These are phyloP conservation scores for Stenodema calcarata DNA, from an alignment of 2,888 invertebrate species.

Conservation along the genomic window DNA sequence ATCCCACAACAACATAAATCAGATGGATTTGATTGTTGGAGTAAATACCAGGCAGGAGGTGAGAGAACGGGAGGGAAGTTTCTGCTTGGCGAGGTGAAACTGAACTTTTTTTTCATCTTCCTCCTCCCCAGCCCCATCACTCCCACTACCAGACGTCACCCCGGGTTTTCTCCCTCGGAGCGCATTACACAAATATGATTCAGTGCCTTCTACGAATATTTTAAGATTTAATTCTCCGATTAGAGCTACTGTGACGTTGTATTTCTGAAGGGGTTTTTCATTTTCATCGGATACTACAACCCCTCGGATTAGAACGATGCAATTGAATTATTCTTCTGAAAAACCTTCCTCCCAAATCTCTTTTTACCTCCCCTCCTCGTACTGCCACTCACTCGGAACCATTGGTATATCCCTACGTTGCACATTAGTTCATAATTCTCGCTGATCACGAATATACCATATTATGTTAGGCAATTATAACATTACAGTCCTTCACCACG, in stretches of 20 bases:
- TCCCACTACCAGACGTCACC: not conserved
- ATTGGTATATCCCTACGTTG: no score
- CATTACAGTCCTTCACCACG: no score
- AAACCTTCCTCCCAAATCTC: not conserved
- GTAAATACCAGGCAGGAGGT: no score
- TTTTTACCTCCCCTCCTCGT: no score
- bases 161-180: not conserved
- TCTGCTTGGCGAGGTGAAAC: slow-evolving; percentile 9
- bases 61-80: not conserved
- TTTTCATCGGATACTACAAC: not conserved
- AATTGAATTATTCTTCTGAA: not conserved
- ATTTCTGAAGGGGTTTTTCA: not conserved
- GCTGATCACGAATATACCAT: no score
- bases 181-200: slow-evolving; percentile 2
- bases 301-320: not conserved
- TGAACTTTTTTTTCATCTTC: not conserved
- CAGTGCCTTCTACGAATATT: not conserved
- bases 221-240: slow-evolving; percentile 8
- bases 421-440: no score
- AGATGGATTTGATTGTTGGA: not conserved
- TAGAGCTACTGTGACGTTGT: not conserved
- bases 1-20: no score
- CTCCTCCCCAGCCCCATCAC: not conserved
- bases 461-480: no score
- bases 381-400: no score